These are phyloP conservation scores for Hirudinaria manillensis DNA, from an alignment of 2,888 invertebrate species.

Conservation along the genomic window DNA sequence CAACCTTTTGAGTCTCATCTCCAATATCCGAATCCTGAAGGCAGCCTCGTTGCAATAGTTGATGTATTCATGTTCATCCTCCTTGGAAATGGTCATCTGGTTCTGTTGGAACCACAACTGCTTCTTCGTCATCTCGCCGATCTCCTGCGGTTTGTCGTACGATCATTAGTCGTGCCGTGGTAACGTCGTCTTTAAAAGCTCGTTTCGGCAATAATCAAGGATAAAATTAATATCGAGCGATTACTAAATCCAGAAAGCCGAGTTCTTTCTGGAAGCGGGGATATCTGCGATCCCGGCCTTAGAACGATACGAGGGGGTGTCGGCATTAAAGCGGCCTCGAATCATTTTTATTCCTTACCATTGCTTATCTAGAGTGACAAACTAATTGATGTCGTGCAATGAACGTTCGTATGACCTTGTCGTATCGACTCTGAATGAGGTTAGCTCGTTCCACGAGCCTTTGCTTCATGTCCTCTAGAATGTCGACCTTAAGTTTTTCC, in stretches of 20 bases:
- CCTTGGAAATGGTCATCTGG: constrained; percentile 54
- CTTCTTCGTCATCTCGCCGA: constrained; percentile 53
- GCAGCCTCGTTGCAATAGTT: constrained; percentile 54
- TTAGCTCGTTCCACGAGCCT: constrained; percentile 55
- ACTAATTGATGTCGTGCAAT: neutral
- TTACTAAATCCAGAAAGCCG: too few relatives aligned
- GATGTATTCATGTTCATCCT: constrained; percentile 55
- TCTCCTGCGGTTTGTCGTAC: constrained; percentile 46
- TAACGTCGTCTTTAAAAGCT: neutral
- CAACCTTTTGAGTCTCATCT: constrained; percentile 52
- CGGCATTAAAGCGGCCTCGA: too few relatives aligned
- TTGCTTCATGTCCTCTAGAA: constrained; percentile 53
- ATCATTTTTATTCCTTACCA: too few relatives aligned
- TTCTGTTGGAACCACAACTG: constrained; percentile 56
- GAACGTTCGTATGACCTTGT: constrained; percentile 46
- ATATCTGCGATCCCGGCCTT: too few relatives aligned
- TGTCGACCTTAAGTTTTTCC: constrained; percentile 34
- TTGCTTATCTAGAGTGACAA: too few relatives aligned
- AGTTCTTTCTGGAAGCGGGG: too few relatives aligned
- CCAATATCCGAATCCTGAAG: constrained; percentile 54
- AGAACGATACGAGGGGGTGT: too few relatives aligned
- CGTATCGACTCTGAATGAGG: constrained; percentile 54
- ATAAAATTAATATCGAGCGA: neutral
- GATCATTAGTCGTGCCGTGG: too few relatives aligned
- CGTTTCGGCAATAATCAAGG: neutral